Evolutionary conservation across 1,140 invertebrate genomes (phyloP).

Genomic region (Reticulitermes speratus): DNA sequence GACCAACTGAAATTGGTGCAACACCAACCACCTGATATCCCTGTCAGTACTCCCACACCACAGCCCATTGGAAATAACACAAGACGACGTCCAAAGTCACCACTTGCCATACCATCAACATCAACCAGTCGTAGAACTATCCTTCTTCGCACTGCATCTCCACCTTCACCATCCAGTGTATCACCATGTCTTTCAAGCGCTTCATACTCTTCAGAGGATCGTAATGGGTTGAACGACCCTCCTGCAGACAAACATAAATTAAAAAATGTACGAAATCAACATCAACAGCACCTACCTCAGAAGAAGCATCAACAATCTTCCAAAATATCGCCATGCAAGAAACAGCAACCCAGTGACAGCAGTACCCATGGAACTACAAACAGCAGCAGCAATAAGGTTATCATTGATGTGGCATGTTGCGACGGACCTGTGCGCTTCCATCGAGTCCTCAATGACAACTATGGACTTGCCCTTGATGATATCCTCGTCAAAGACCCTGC

Average conservation of each 20-base stretch:
- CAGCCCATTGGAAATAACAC: background rate
- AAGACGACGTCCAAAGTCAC: constrained; percentile 30
- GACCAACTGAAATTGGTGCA: background rate
- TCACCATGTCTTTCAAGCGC: constrained; percentile 26
- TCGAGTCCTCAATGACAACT: constrained; percentile 73
- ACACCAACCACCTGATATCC: constrained; percentile 29
- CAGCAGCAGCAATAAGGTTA: constrained; percentile 49
- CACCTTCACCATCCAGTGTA: constrained; percentile 25
- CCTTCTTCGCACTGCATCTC: constrained; percentile 18
- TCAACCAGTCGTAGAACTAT: constrained; percentile 22
- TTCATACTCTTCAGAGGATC: constrained; percentile 24
- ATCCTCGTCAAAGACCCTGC: background rate
- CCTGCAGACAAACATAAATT: background rate
- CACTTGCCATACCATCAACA: constrained; percentile 34
- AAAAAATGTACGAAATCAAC: constrained; percentile 24
- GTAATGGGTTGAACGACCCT: background rate
- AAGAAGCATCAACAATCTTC: constrained; percentile 29
- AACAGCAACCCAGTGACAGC: constrained; percentile 29
- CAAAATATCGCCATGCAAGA: constrained; percentile 24
- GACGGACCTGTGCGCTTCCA: constrained; percentile 84
- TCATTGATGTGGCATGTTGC: constrained; percentile 81
- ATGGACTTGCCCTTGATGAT: constrained; percentile 45
- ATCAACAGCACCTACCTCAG: constrained; percentile 36
- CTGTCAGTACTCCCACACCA: background rate
- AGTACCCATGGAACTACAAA: constrained; percentile 6